Percentiles rank a stretch among this genome's conserved stretches.
Evolutionary conservation across 2,888 invertebrate genomes (phyloP).

Genomic region (Girardia tigrina): DNA sequence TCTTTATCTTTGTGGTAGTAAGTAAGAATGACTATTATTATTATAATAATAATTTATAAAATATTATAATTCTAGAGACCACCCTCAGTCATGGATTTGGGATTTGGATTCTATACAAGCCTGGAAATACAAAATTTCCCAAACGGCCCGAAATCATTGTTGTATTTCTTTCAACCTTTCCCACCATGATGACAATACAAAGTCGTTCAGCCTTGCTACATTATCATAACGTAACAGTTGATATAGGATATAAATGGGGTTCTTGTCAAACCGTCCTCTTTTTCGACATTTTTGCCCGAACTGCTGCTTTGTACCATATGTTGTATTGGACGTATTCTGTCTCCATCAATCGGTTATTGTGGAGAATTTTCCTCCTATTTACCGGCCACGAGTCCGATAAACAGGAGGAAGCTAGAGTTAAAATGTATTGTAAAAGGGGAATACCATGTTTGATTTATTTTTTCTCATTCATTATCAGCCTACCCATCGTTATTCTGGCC

Average conservation of each 20-base stretch:
- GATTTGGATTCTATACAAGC: neutral
- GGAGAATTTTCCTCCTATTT: neutral
- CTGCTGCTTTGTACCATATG: conserved; percentile 30
- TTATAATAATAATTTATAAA: too few relatives aligned
- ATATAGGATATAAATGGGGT: conserved; percentile 27
- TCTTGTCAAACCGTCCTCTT: conserved; percentile 25
- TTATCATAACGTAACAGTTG: neutral
- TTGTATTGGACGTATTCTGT: conserved; percentile 28
- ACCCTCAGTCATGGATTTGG: neutral
- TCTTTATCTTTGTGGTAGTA: neutral
- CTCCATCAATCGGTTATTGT: neutral
- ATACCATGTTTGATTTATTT: conserved; percentile 31
- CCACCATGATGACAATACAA: conserved; percentile 24
- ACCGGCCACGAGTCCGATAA: neutral
- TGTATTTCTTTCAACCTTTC: conserved; percentile 20
- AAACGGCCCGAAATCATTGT: conserved; percentile 31
- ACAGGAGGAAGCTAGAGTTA: conserved; percentile 3
- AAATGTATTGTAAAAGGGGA: conserved; percentile 3
- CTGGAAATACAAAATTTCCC: conserved; percentile 10
- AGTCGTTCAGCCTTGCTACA: neutral
- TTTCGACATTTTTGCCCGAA: conserved; percentile 26
- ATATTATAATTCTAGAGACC: too few relatives aligned
- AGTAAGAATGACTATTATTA: conserved; percentile 11
- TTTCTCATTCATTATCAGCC: neutral
- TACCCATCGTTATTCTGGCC: conserved; percentile 14